phyloP scores from a whole-genome alignment of 2,888 invertebrate genomes.

The Smittia aterrima region DNA sequence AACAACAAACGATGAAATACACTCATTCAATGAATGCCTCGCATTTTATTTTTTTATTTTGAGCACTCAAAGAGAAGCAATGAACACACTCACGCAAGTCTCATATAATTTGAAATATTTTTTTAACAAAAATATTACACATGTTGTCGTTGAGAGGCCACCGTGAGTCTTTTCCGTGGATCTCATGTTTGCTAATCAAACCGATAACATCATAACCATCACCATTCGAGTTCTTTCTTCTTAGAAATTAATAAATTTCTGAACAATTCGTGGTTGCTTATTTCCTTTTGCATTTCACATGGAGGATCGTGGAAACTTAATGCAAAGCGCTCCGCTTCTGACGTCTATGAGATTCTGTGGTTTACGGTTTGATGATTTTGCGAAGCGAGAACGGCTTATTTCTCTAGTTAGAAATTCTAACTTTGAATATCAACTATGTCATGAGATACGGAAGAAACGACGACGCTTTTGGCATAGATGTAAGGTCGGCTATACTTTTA shows the following conservation, averaged over 20 bases:
- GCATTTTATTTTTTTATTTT: no score
- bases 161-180: background rate
- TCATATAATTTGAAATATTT: background rate
- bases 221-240: background rate
- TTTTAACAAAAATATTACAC: background rate
- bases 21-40: background rate
- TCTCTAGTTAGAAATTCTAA: background rate
- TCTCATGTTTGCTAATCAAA: background rate
- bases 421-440: background rate
- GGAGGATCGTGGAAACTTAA: background rate
- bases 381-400: background rate
- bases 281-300: background rate
- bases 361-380: conserved; percentile 3
- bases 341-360: background rate
- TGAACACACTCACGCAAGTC: background rate
- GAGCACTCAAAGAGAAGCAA: background rate
- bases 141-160: conserved; percentile 19
- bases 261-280: background rate
- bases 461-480: background rate
- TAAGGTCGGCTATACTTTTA: no score
- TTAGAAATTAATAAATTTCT: background rate
- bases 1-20: background rate
- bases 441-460: background rate
- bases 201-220: background rate
- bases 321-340: no score